Base-by-base conservation (phyloP, 2,113 vertebrate genomes). In the Scomber colias region DNA sequence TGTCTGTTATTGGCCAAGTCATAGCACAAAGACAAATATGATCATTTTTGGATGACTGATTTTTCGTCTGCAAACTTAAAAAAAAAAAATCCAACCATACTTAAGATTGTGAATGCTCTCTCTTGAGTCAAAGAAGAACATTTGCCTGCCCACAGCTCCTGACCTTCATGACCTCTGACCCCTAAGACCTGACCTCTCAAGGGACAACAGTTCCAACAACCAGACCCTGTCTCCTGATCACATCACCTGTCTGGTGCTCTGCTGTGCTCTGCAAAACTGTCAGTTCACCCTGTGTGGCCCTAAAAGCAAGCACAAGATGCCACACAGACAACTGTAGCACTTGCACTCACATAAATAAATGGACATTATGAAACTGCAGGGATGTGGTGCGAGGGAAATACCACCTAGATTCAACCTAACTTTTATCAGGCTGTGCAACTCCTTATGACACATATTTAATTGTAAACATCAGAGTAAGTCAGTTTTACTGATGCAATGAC, bases 201-300 rank as follows among this genome's bases (percentile, higher is more conserved):
- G 74, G 51, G 66, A 91, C 88, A 85, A 85, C 76, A 85, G 59
- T 46, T 73, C 21, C 70, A 77, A 67, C 73, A 82, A 86, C 65
- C 87, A 70, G 51, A 67, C 51, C 51, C 56, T 63, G 79, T 87
- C 84, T 81, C 77, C 66, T 88, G 77, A 89, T 79, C 87, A 77
- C 79, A 80, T 90, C 83, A 92, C 88, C 86, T 92, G 92, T 89
- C 80, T 72, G 60, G 60, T 3, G 16, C 80, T 73, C 54, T 88
- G 86, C 88, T 83, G 85, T 15, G 76, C 53, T 84, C 75, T 80
- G 79, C 78, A 84, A 40, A 89, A 71, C 74, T 89, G 49, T 67
- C 65, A 57, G 11, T 61, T 83, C 85, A 85, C 60, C 49, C 30
- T 81, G 85, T 86, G 82, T 86, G 91, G 87, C 69, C 57, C 65